Base-by-base conservation (phyloP, 2,113 vertebrate species). In the Gallinago jamesoni region DNA sequence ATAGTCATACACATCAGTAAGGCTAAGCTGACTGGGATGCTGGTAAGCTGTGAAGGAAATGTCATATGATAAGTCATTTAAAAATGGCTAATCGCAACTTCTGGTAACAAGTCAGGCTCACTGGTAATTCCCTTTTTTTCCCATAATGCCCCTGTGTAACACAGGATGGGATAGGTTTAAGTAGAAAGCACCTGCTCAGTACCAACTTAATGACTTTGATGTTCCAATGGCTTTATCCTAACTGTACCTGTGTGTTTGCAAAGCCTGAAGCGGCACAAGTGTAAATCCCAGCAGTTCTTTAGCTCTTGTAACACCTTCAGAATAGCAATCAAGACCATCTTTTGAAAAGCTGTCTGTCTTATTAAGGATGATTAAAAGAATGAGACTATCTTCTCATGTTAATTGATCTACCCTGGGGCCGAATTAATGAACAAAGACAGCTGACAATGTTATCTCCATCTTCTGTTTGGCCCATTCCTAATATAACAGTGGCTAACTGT, bases 121-220 rank as follows among this genome's bases (percentile, higher is more conserved):
- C 25, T 45, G 27, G 14, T 6, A 22, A 21, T 31, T 79, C 41
- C 6, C 8, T 45, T 73, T 82, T 66, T 66, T n/a, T 27, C 10
- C 35, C 13, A 4, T 25, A 27, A 8, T 22, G 10, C 22, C 28
- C 7, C 20, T 28, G 8, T 1, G 0, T 68, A 31, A 45, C 7
- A 3, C 20, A 13, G 7, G 24, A 57, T 50, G 35, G 73, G 28
- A 18, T 4, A 50, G 22, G 27, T 74, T 67, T 84, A 74, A 37
- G n/a, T 68, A 27, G 27, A 72, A 87, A 89, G 43, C 14, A 57
- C 12, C 57, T 76, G 22, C 39, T 84, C 57, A 33, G 4, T 80
- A n/a, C 15, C 20, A 68, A 2, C 23, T 37, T 76, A 18, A 63
- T 33, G 12, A 31, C 27, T 78, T 74, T 23, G 31, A 35, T 72